Evolutionary conservation across 2,113 vertebrate genomes (phyloP).

Genomic region (Eulacestoma nigropectus): DNA sequence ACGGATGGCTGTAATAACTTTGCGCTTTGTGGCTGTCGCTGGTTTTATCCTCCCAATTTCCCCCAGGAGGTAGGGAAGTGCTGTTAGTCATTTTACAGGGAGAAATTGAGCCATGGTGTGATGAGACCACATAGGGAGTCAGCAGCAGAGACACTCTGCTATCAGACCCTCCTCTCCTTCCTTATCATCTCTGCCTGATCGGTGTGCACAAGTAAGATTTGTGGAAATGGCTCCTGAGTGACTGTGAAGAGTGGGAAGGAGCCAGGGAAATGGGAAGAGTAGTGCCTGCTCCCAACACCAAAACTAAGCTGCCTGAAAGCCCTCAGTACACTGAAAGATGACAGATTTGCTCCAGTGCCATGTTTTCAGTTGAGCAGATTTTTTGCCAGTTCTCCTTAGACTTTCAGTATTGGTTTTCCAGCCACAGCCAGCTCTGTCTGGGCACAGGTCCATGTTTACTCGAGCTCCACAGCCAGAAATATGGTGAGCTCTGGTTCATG

Average conservation of each 20-base stretch:
- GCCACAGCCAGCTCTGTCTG: constrained; percentile 4
- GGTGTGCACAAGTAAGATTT: background rate
- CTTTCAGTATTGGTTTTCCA: constrained; percentile 18
- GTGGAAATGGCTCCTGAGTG: background rate
- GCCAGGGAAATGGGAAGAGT: background rate
- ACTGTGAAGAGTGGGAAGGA: background rate
- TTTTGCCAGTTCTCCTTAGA: constrained; percentile 10
- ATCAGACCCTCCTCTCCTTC: background rate
- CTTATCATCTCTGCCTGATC: background rate
- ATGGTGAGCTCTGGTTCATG: constrained; percentile 18
- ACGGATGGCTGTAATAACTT: background rate
- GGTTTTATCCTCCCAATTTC: background rate
- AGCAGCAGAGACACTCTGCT: accelerated
- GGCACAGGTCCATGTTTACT: constrained; percentile 51
- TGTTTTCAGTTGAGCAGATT: background rate
- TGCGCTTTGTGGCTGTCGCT: background rate
- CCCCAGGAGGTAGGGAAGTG: background rate
- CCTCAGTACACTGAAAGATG: background rate
- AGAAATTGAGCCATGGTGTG: background rate
- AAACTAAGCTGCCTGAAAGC: background rate
- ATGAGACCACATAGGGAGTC: background rate
- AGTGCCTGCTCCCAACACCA: background rate
- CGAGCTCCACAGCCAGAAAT: constrained; percentile 49
- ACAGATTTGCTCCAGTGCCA: background rate
- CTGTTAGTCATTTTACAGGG: background rate